Base-by-base conservation (phyloP, 2,113 vertebrate species). In the Ictalurus furcatus region DNA sequence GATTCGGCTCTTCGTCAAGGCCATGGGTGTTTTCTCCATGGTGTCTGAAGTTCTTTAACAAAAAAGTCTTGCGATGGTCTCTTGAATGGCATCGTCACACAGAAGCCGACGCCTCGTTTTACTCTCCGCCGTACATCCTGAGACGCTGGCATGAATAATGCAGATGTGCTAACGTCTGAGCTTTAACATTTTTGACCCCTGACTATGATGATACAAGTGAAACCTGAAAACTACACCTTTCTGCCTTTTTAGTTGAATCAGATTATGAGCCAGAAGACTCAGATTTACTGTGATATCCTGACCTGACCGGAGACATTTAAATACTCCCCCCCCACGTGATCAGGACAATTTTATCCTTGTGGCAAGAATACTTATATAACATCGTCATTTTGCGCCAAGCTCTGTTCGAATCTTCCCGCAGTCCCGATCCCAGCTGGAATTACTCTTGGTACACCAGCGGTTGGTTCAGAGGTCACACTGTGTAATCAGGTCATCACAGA, bases 401-500 rank as follows among this genome's bases (percentile, higher is more conserved):
- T 86, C 52, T 89, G 30, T 89, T 88, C 48, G 23, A 86, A 67
- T 69, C 73, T 73, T 54, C n/a, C 86, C 30, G 21, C n/a, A 63
- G 84, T 9, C 44, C 59, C 67, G 58, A 28, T 90, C 85, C 78
- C 21, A 54, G 44, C 85, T 88, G 87, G 84, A 84, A 90, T 90
- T 91, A 85, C 58, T 44, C 30, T 84, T 84, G 34, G 34, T 44
- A 16, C 37, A 40, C 58, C 63, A 86, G 82, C 59, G 25, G 65
- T 78, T 79, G 73, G 76, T 87, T 93, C 91, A 92, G 73, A 81
- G 91, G 89, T 90, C 91, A 87, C 48, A 7, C 86, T 85, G 71
- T 76, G 59, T 90, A 91, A 93, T 93, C 92, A 87, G 91, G 79
- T 84, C 85, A 91, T 92, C 87, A 21, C 81, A 88, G 90, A 61